These are phyloP conservation scores for Listrodromus nycthemerus DNA, from an alignment of 2,888 invertebrate genomes.

Conservation along the genomic window DNA sequence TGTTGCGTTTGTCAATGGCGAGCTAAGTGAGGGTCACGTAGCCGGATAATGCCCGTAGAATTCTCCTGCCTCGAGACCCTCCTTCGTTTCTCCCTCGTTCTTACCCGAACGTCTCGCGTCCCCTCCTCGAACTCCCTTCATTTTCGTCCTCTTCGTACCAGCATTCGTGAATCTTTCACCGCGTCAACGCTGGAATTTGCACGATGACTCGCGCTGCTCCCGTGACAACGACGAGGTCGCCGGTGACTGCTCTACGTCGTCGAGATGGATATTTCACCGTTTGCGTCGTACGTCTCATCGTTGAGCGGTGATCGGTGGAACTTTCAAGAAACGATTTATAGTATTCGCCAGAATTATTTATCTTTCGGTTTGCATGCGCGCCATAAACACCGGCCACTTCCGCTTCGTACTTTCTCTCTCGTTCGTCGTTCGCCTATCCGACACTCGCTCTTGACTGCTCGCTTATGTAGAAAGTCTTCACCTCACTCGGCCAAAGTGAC, in stretches of 20 bases:
- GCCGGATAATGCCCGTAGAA: constrained; percentile 80
- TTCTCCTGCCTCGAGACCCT: constrained; percentile 70
- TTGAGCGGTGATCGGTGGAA: constrained; percentile 30
- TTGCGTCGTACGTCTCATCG: neutral
- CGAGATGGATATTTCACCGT: neutral
- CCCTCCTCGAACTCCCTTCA: constrained; percentile 33
- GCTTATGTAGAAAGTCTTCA: constrained; percentile 76
- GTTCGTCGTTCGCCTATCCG: constrained; percentile 73
- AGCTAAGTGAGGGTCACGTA: constrained; percentile 83
- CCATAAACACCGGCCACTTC: constrained; percentile 36
- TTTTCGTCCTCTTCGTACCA: constrained; percentile 34
- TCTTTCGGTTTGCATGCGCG: neutral
- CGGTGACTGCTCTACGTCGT: neutral
- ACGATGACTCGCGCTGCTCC: constrained; percentile 4
- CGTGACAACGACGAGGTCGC: neutral
- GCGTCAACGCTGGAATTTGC: constrained; percentile 26
- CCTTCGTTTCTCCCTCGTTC: constrained; percentile 47
- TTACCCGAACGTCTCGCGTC: constrained; percentile 32
- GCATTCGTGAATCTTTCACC: constrained; percentile 32
- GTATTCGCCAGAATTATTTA: constrained; percentile 6
- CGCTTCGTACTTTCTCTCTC: constrained; percentile 75
- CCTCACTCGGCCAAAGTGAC: constrained; percentile 67
- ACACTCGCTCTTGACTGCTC: constrained; percentile 38
- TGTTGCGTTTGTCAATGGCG: constrained; percentile 84
- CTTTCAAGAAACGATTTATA: constrained; percentile 26